Percentiles rank a stretch among this genome's conserved stretches.
phyloP scores from a whole-genome alignment of 2,888 invertebrate species.

The Pseudococcus longispinus region DNA sequence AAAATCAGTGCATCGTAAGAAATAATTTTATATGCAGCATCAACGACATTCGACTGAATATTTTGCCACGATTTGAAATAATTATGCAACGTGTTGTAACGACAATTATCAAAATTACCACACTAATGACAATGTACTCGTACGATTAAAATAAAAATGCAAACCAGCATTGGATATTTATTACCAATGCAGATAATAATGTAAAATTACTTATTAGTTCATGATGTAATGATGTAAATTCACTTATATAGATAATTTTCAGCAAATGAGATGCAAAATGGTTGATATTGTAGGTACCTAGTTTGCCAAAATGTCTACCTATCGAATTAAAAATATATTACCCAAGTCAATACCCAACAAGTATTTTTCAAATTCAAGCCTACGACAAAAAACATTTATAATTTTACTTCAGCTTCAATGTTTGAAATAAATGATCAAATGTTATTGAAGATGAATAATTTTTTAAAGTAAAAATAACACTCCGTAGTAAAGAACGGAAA shows the following conservation, averaged over 20 bases:
- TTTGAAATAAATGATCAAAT: background rate
- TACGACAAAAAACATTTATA: background rate
- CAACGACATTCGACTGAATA: background rate
- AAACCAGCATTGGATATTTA: background rate
- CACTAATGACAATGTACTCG: background rate
- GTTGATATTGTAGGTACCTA: too few species aligned
- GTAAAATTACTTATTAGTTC: background rate
- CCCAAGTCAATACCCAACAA: background rate
- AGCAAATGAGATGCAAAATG: background rate
- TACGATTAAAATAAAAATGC: background rate
- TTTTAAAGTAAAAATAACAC: background rate
- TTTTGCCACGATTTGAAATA: background rate
- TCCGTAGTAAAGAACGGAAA: constrained; percentile 13
- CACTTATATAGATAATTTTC: background rate
- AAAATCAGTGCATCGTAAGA: background rate
- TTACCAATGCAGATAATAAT: background rate
- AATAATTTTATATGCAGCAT: background rate
- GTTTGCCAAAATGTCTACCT: background rate
- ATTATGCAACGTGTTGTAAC: background rate
- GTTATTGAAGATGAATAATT: constrained; percentile 1
- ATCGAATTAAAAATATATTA: background rate
- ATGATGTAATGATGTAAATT: background rate
- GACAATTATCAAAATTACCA: background rate
- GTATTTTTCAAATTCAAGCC: background rate
- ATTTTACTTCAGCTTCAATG: background rate